Evolutionary conservation across 2,888 invertebrate genomes (phyloP), one percentile per base, ranked within the genome.

Genomic region (Acronicta leporina): DNA sequence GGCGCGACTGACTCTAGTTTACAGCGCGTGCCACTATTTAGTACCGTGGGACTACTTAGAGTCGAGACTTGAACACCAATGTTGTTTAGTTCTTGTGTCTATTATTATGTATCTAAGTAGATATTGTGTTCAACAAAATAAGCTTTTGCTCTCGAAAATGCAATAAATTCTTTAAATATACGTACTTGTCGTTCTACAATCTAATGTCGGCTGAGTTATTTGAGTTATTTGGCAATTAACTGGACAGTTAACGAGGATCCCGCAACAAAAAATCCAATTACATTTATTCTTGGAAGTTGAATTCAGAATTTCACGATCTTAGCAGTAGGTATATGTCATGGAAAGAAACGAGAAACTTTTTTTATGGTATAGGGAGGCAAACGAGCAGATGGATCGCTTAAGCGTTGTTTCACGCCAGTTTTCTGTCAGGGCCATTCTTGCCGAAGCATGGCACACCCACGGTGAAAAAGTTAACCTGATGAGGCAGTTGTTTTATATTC

Each of bases 21-120:
- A 51, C 55, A 49, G 51, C 48, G 62, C 62, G 68, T 67, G 73
- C 54, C 62, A 38, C 48, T 54, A 35, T 67, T 59, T 40, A 56
- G 52, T 62, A 38, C 69, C 56, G 44, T 20, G 63, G 63, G 50
- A 56, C 50, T 47, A 53, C 56, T 68, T 47, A 51, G 63, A 47
- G 50, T 56, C 53, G 46, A 59, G 33, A 38, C 53, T 69, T 46
- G 52, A 56, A 62, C 63, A 54, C 35, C 27, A 41, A 14, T 25
- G 33, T 7, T 51, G 20, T 54, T 59, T 54, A 30, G 56, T 50
- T 50, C 15, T 11, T 47, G 13, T 40, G 11, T 47, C 4, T 20
- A 20, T 20, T 4, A 20, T 20, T 20, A 20, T 20, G 20, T 20
- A 20, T 4, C 20, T 20, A 20, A 1, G 30, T 30, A 1, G 35